Percentiles rank a stretch among this genome's conserved stretches.
These are phyloP conservation scores for Xestia rhomboidea DNA, from an alignment of 2,888 invertebrate genomes.

Conservation along the genomic window DNA sequence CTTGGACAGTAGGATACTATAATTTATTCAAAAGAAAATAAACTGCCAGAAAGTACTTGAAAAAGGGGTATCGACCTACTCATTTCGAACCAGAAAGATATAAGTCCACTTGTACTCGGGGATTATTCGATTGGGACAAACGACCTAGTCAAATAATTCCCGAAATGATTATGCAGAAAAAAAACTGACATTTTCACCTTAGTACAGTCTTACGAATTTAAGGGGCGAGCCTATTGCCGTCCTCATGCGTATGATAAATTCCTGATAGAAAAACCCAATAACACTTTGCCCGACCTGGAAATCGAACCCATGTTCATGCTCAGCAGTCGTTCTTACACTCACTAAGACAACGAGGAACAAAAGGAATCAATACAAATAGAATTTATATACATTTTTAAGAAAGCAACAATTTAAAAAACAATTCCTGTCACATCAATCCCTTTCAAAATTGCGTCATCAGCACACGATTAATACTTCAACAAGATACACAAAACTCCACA, in stretches of 20 bases:
- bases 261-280: not conserved
- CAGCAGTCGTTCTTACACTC: not conserved
- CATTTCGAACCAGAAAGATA: not conserved
- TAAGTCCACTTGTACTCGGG: not conserved
- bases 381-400: not conserved
- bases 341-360: not conserved
- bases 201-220: not conserved
- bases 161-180: not conserved
- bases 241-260: not conserved
- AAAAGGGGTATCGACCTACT: not conserved
- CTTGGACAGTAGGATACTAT: conserved; percentile 4
- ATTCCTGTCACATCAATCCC: not conserved
- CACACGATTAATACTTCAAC: not conserved
- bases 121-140: too few relatives aligned
- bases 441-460: not conserved
- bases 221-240: not conserved
- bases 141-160: too few relatives aligned
- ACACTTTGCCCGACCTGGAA: not conserved
- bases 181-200: too few relatives aligned
- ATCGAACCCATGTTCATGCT: not conserved
- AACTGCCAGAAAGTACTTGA: not conserved
- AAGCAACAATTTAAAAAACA: not conserved
- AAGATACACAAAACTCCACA: not conserved
- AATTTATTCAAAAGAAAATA: not conserved
- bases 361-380: not conserved